phyloP scores from a whole-genome alignment of 2,888 invertebrate species.

The Microplitis deprimator region DNA sequence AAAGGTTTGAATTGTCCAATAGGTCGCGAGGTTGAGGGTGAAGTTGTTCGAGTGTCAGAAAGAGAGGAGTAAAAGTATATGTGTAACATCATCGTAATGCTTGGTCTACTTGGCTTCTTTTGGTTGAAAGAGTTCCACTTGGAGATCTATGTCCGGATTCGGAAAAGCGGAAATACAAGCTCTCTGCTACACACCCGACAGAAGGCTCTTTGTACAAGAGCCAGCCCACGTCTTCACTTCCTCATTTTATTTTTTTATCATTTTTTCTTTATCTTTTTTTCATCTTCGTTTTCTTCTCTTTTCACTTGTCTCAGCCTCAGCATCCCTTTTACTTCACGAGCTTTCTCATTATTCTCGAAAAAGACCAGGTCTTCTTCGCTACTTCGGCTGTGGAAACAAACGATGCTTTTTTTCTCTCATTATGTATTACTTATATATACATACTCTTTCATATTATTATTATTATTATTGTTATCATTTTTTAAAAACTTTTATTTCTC shows the following conservation, averaged over 20 bases:
- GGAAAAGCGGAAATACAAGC: conserved; percentile 28
- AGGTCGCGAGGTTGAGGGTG: neutral
- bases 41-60: neutral
- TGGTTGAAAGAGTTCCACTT: conserved; percentile 15
- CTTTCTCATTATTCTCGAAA: conserved; percentile 40
- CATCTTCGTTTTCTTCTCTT: neutral
- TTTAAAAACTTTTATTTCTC: neutral
- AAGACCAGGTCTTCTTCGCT: conserved; percentile 5
- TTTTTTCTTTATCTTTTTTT: neutral
- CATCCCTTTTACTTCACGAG: conserved; percentile 19
- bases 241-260: conserved; percentile 1
- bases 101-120: conserved; percentile 27
- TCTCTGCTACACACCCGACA: conserved; percentile 18
- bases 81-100: conserved; percentile 1
- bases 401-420: conserved; percentile 29
- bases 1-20: no score
- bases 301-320: conserved; percentile 3
- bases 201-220: conserved; percentile 30
- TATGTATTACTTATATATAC: neutral
- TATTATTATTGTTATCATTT: neutral
- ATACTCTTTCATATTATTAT: neutral
- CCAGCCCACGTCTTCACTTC: conserved; percentile 30
- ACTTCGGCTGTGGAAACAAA: conserved; percentile 27
- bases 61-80: neutral
- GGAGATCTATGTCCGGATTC: conserved; percentile 10